A percentile compares a stretch with the other conserved stretches of the same genome.
Conservation (phyloP, 2,888 invertebrate species). For the Zaprionus obscuricornis region DNA sequence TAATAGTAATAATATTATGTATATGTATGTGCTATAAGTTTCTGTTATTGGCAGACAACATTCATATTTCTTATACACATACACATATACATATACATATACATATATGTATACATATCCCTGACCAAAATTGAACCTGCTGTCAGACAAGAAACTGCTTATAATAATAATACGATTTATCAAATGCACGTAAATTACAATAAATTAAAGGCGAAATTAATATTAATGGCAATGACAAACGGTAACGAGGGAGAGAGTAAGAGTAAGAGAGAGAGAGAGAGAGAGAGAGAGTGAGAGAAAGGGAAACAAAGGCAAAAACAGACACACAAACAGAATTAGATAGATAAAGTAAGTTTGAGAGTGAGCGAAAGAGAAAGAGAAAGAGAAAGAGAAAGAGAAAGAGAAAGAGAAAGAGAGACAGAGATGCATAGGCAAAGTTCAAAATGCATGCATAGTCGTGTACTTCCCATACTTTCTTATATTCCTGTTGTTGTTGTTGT, state of each 20-base stretch:
- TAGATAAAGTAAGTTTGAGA: no score
- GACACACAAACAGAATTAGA: neutral
- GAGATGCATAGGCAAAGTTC: neutral
- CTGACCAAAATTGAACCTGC: neutral
- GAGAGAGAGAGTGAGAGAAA: constrained; percentile 18
- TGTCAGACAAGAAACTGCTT: constrained; percentile 58
- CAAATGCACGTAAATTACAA: constrained; percentile 79
- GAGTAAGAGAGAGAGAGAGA: neutral
- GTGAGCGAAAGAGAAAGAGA: neutral
- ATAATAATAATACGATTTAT: constrained; percentile 76
- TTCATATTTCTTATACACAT: neutral
- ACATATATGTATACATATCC: neutral
- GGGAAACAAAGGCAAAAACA: neutral
- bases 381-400: neutral
- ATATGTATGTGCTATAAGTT: no score
- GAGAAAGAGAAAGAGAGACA: constrained; percentile 15
- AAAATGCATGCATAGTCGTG: neutral
- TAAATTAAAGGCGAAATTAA: constrained; percentile 77
- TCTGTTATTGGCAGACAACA: no score
- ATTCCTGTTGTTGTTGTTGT: no score
- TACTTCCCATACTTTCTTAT: no score
- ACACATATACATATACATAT: neutral
- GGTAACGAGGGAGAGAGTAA: neutral
- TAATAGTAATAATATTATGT: no score
- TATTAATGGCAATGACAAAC: constrained; percentile 66